A percentile compares a stretch with the other conserved stretches of the same genome.
These are phyloP conservation scores for Hippocampus barbouri DNA, from an alignment of 2,113 vertebrate species.

Conservation along the genomic window DNA sequence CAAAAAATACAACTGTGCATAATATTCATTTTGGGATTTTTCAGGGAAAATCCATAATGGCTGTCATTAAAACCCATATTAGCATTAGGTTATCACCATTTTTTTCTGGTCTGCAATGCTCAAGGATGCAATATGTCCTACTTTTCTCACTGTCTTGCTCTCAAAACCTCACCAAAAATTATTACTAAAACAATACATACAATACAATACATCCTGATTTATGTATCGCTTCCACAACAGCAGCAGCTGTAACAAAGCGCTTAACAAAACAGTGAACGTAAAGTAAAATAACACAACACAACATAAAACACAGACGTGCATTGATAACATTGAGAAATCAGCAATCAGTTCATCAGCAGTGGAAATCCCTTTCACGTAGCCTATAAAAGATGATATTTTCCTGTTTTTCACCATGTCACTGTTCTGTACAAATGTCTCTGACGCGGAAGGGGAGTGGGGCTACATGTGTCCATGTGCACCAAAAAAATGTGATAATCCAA, in stretches of 20 bases:
- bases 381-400: background rate
- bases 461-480: background rate
- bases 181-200: background rate
- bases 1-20: background rate
- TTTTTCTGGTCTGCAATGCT: constrained; percentile 38
- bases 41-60: constrained; percentile 9
- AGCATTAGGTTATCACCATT: constrained; percentile 32
- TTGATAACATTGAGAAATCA: background rate
- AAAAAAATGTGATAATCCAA: no score
- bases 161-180: constrained; percentile 28
- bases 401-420: background rate
- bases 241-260: no score
- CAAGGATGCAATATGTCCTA: constrained; percentile 41
- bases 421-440: background rate
- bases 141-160: constrained; percentile 22
- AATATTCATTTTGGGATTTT: constrained; percentile 5
- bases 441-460: background rate
- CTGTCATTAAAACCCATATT: constrained; percentile 34
- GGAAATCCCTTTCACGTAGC: background rate
- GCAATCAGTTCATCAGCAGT: background rate
- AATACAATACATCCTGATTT: no score
- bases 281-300: no score
- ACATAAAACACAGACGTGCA: no score
- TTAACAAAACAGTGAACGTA: no score
- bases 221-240: no score